A percentile compares a stretch with the other conserved stretches of the same genome.
phyloP scores from a whole-genome alignment of 2,888 invertebrate species.

The Drosophila gaucha region DNA sequence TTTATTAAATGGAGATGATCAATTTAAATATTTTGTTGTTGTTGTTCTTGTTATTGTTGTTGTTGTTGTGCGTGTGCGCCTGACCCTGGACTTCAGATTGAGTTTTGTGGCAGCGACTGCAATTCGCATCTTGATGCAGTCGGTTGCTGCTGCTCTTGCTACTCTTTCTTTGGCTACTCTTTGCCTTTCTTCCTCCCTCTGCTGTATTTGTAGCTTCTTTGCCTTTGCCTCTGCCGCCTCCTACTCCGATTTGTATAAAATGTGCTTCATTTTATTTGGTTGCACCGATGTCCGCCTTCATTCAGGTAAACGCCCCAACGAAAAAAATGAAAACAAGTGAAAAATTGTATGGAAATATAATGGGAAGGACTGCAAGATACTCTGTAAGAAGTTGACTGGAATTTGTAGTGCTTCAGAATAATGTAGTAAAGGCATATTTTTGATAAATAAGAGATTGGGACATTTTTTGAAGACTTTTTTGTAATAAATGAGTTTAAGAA shows the following conservation, averaged over 20 bases:
- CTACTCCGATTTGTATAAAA: constrained; percentile 71
- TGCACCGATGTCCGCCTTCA: constrained; percentile 77
- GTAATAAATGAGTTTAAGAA: no score
- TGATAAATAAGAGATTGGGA: neutral
- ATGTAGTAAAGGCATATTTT: neutral
- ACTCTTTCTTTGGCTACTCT: constrained; percentile 11
- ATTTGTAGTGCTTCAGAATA: no score
- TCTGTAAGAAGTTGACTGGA: neutral
- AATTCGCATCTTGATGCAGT: constrained; percentile 73
- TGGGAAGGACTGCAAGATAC: neutral
- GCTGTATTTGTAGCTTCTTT: neutral
- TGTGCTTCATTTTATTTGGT: constrained; percentile 83
- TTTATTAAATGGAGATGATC: constrained; percentile 85
- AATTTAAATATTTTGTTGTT: constrained; percentile 82
- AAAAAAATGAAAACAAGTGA: constrained; percentile 36
- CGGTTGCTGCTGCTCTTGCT: constrained; percentile 21
- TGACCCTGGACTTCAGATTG: constrained; percentile 33
- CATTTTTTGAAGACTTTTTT: neutral
- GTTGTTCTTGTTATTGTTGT: constrained; percentile 16
- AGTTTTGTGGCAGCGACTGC: constrained; percentile 20
- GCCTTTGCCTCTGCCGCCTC: constrained; percentile 4
- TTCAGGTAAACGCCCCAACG: constrained; percentile 80
- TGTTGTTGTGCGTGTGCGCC: constrained; percentile 52
- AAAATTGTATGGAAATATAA: constrained; percentile 9
- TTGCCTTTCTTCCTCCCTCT: constrained; percentile 2